Conservation (phyloP, 2,797 vertebrate species). For the Molothrus aeneus region DNA sequence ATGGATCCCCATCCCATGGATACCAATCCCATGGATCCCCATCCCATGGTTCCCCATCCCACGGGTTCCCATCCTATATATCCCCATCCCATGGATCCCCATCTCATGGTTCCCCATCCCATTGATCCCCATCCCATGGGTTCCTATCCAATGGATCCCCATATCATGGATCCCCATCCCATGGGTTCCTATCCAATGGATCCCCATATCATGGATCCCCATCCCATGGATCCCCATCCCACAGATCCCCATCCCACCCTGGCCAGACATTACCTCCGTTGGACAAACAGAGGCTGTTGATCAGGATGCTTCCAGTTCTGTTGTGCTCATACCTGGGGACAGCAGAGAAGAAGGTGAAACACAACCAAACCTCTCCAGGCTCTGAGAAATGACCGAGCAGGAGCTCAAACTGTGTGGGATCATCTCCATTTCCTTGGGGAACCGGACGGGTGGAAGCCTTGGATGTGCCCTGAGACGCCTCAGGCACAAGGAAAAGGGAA, state of each 20-base stretch:
- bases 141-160: background rate
- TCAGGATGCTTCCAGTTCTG: slow-evolving; percentile 85
- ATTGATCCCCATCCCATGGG: too few relatives aligned
- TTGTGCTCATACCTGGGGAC: slow-evolving; percentile 87
- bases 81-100: too few relatives aligned
- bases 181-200: too few relatives aligned
- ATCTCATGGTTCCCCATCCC: background rate
- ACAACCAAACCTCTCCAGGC: background rate
- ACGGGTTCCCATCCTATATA: accelerated
- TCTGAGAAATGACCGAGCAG: accelerated
- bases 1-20: background rate
- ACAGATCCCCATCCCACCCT: background rate
- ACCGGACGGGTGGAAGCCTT: accelerated
- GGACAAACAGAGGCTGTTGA: slow-evolving; percentile 94
- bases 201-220: background rate
- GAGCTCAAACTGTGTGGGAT: accelerated
- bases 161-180: too few relatives aligned
- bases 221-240: too few relatives aligned
- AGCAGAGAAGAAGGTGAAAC: background rate
- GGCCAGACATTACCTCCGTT: slow-evolving; percentile 86
- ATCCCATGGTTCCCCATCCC: too few relatives aligned
- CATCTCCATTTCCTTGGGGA: background rate
- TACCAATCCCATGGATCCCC: background rate
- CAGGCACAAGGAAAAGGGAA: background rate
- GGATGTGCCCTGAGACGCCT: background rate